Percentiles rank a stretch among this genome's conserved stretches.
These are phyloP conservation scores for Champsocephalus gunnari DNA, from an alignment of 2,797 vertebrate genomes.

Conservation along the genomic window DNA sequence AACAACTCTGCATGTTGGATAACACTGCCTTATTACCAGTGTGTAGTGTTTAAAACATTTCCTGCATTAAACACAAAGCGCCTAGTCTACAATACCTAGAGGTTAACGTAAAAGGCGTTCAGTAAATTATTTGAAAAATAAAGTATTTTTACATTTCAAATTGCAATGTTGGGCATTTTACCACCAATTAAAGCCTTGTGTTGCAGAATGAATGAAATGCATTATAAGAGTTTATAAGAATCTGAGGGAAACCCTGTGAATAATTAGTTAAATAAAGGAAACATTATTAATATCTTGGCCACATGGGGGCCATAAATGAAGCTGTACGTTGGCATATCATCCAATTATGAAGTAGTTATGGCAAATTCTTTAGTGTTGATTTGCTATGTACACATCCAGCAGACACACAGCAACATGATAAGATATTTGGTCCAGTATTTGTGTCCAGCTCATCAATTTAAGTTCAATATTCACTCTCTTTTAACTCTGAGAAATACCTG, in stretches of 20 bases:
- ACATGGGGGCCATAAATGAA: slow-evolving; percentile 5
- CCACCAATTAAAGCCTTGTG: no score
- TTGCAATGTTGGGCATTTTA: no score
- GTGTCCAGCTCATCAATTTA: not conserved
- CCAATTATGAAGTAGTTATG: not conserved
- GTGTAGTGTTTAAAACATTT: no score
- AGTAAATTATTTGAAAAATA: no score
- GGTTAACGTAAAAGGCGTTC: no score
- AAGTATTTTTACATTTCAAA: no score
- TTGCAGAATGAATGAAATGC: no score
- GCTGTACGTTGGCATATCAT: not conserved
- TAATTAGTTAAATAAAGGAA: not conserved
- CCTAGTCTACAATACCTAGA: no score
- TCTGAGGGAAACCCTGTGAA: not conserved
- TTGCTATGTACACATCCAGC: not conserved
- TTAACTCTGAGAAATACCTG: not conserved
- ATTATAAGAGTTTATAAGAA: no score
- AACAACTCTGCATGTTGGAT: no score
- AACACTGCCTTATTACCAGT: no score
- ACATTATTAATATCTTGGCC: not conserved
- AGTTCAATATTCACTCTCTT: not conserved
- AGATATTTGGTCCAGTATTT: not conserved
- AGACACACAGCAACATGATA: not conserved
- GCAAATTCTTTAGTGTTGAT: not conserved
- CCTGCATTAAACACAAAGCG: no score